phyloP scores from a whole-genome alignment of 2,888 invertebrate species.

The Philereme vetulata region DNA sequence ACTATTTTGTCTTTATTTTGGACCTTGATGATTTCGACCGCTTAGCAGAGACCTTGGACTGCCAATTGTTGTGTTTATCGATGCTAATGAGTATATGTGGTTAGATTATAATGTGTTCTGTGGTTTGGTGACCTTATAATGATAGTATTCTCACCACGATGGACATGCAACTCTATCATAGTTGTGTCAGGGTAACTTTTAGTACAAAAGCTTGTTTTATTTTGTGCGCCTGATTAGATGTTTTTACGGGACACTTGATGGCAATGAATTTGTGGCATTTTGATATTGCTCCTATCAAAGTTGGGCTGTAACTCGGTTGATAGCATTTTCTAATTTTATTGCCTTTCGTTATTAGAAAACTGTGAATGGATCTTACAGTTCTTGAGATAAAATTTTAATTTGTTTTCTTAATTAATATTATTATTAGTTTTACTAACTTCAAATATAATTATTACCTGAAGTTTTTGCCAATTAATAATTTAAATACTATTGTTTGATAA shows the following conservation, averaged over 20 bases:
- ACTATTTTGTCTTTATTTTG: too few species aligned
- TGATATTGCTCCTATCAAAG: slow-evolving; percentile 28
- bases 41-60: too few species aligned
- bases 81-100: too few species aligned
- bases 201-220: background rate
- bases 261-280: slow-evolving; percentile 21
- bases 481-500: too few species aligned
- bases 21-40: too few species aligned
- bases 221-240: slow-evolving; percentile 21
- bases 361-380: slow-evolving; percentile 17
- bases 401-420: slow-evolving; percentile 11
- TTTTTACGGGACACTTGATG: slow-evolving; percentile 18
- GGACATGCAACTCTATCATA: too few species aligned
- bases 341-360: slow-evolving; percentile 17
- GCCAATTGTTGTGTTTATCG: too few species aligned
- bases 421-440: background rate
- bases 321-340: slow-evolving; percentile 23
- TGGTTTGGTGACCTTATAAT: too few species aligned
- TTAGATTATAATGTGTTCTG: too few species aligned
- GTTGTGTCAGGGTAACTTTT: slow-evolving; percentile 3
- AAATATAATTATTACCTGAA: too few species aligned
- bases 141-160: too few species aligned
- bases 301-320: slow-evolving; percentile 19
- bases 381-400: slow-evolving; percentile 17
- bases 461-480: too few species aligned